A percentile compares a stretch with the other conserved stretches of the same genome.
These are phyloP conservation scores for Menura novaehollandiae DNA, from an alignment of 2,113 vertebrate genomes.

Conservation along the genomic window DNA sequence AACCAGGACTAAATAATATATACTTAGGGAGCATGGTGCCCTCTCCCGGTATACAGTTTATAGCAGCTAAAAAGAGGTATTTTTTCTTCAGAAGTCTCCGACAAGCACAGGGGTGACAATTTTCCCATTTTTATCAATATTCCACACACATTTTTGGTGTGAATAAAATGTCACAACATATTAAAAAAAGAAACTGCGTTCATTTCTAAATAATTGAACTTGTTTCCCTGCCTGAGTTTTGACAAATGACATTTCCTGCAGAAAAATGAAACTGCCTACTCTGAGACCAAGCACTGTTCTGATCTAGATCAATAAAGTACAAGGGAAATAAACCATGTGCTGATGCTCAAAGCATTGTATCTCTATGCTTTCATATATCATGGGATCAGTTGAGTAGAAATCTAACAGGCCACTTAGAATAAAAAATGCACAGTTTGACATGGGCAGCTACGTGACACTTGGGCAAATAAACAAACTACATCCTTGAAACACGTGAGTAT, in stretches of 20 bases:
- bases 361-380: neutral
- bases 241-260: neutral
- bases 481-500: rapidly evolving
- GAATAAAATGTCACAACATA: neutral
- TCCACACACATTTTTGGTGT: neutral
- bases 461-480: neutral
- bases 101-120: neutral
- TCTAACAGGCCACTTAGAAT: neutral
- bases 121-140: neutral
- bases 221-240: neutral
- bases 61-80: neutral
- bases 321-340: neutral
- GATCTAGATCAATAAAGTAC: neutral
- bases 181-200: neutral
- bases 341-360: neutral
- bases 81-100: neutral
- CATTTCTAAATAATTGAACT: neutral
- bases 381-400: neutral
- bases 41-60: neutral
- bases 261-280: neutral
- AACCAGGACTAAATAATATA: neutral
- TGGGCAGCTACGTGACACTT: neutral
- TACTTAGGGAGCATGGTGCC: neutral
- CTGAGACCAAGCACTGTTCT: neutral
- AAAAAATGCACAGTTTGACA: neutral